Base-by-base conservation (phyloP, 2,888 invertebrate species). In the Sphinx pinastri region DNA sequence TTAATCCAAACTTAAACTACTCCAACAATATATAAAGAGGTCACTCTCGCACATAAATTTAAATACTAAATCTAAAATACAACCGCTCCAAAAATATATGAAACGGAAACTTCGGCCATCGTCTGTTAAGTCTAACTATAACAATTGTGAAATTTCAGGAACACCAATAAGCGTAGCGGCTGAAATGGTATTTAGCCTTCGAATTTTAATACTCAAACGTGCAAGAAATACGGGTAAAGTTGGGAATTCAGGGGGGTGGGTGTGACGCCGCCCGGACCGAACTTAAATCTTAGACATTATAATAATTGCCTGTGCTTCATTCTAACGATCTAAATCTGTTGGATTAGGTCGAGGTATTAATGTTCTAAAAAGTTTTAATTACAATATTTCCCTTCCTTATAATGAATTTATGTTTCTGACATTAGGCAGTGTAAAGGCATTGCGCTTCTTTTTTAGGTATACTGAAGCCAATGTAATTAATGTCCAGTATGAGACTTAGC, bases 151-250 rank as follows among this genome's bases (percentile, higher is more conserved):
- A 63, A 63, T 54, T 63, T 69, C 63, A 66, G 59, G 70, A 70
- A 72, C 70, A 72, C 70, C 75, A 79, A 78, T 78, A 77, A 76
- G 75, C 75, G 75, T 72, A 78, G 75, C 74, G 75, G 73, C 72
- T 70, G 59, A 67, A 71, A 58, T 69, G 69, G 71, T 71, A 54
- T 67, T 71, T 69, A 74, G 73, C 71, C 70, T 67, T n/a, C 68
- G 59, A 71, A 75, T 77, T 77, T 76, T 77, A 77, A 79, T 78
- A 76, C 76, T 72, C 76, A 74, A 75, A 75, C 74, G 59, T 51
- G 73, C 70, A 76, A 76, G 79, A 79, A 77, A 76, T 79, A 78
- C 78, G 79, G 75, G 72, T 69, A 59, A 79, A 79, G 78, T 79
- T 78, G 73, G 67, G 51, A 63, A 38, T 54, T 45, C 54, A 13